Evolutionary conservation across 2,797 vertebrate genomes (phyloP).

Genomic region (Thripadectes ignobilis): DNA sequence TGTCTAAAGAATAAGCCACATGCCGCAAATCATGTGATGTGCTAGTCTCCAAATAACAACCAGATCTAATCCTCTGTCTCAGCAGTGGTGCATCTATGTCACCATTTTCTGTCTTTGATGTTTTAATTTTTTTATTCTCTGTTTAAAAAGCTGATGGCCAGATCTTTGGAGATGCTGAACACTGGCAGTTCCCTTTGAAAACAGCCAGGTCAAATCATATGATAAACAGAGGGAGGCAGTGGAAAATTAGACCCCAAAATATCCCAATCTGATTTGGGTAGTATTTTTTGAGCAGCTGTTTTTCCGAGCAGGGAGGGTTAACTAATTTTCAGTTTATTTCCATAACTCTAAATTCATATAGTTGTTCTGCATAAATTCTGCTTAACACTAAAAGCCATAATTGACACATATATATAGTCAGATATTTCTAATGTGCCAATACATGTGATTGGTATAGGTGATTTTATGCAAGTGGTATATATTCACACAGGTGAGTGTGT

Average conservation of each 20-base stretch:
- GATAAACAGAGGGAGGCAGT: not conserved
- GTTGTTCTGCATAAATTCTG: not conserved
- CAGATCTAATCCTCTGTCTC: not conserved
- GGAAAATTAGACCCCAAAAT: not conserved
- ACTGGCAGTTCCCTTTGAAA: not conserved
- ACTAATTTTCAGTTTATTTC: not conserved
- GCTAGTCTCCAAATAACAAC: not conserved
- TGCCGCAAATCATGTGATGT: not conserved
- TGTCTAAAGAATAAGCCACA: slow-evolving; percentile 1
- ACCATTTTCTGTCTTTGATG: not conserved
- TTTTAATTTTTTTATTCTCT: not conserved
- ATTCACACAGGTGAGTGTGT: not conserved
- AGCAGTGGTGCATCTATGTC: not conserved
- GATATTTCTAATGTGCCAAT: not conserved
- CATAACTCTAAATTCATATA: not conserved
- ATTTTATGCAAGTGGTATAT: not conserved
- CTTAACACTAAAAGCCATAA: not conserved
- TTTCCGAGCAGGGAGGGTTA: not conserved
- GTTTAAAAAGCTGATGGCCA: not conserved
- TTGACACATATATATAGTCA: not conserved
- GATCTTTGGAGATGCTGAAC: not conserved
- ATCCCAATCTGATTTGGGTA: not conserved
- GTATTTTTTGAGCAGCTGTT: not conserved
- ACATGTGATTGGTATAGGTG: not conserved
- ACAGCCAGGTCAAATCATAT: not conserved